phyloP scores from a whole-genome alignment of 2,888 invertebrate genomes.

The Agonopterix subpropinquella region DNA sequence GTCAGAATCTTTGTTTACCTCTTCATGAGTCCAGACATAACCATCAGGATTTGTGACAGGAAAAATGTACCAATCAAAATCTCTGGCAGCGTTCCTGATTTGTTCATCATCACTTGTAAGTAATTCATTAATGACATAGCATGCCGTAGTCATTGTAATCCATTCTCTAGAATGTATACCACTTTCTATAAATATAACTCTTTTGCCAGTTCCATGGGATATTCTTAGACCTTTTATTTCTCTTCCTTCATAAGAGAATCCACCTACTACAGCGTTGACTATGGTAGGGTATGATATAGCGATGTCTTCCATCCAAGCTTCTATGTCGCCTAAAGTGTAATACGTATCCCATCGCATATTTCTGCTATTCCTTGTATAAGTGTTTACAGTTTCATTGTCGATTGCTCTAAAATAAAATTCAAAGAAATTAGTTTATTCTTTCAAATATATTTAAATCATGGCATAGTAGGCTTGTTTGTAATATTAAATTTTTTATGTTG shows the following conservation, averaged over 20 bases:
- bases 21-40: conserved; percentile 79
- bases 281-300: conserved; percentile 53
- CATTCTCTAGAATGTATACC: conserved; percentile 87
- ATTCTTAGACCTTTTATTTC: conserved; percentile 64
- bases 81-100: conserved; percentile 61
- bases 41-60: conserved; percentile 88
- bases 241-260: conserved; percentile 60
- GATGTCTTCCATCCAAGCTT: conserved; percentile 74
- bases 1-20: conserved; percentile 30
- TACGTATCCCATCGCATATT: conserved; percentile 77
- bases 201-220: conserved; percentile 48
- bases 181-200: conserved; percentile 54
- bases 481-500: no score
- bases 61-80: conserved; percentile 83
- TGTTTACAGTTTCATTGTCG: conserved; percentile 56
- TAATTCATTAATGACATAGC: conserved; percentile 77
- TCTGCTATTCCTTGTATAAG: conserved; percentile 32
- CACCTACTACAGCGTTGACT: conserved; percentile 53
- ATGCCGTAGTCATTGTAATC: conserved; percentile 79
- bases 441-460: no score
- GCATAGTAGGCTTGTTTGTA: neutral
- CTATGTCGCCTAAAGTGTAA: conserved; percentile 75
- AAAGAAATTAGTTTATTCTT: no score
- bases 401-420: conserved; percentile 49
- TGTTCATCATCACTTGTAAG: conserved; percentile 68